Evolutionary conservation across 2,113 vertebrate genomes (phyloP).

Genomic region (Lampris megalopsis): DNA sequence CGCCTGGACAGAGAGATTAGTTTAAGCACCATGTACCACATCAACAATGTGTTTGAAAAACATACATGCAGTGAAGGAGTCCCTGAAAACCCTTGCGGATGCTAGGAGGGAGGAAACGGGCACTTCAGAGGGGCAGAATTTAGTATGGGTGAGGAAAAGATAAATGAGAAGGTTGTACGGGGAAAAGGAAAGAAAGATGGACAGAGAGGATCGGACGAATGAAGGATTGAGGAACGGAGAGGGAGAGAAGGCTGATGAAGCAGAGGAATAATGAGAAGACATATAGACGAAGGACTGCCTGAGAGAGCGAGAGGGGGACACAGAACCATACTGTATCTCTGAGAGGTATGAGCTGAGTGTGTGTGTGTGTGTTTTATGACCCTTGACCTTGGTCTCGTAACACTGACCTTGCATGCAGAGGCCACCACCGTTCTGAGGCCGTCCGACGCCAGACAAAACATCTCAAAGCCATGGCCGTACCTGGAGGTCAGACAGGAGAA

Average conservation of each 20-base stretch:
- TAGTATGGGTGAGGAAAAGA: neutral
- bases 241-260: neutral
- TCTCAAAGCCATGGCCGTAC: constrained; percentile 97
- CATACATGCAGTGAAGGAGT: no score
- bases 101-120: neutral
- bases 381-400: constrained; percentile 78
- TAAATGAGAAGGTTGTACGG: neutral
- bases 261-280: neutral
- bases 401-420: constrained; percentile 95
- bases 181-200: neutral
- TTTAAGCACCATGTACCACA: no score
- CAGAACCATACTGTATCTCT: constrained; percentile 4
- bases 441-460: constrained; percentile 94
- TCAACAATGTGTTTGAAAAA: neutral
- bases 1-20: constrained; percentile 78
- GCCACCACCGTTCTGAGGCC: constrained; percentile 87
- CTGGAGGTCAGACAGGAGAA: constrained; percentile 75
- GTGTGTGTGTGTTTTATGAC: constrained; percentile 1
- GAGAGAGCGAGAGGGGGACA: neutral
- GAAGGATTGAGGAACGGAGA: neutral
- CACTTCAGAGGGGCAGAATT: neutral
- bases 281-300: neutral
- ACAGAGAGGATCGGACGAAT: neutral
- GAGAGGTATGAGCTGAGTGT: constrained; percentile 17
- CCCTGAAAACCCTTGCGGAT: neutral